Conservation (phyloP, 2,113 vertebrate genomes). For the Acinonyx jubatus region DNA sequence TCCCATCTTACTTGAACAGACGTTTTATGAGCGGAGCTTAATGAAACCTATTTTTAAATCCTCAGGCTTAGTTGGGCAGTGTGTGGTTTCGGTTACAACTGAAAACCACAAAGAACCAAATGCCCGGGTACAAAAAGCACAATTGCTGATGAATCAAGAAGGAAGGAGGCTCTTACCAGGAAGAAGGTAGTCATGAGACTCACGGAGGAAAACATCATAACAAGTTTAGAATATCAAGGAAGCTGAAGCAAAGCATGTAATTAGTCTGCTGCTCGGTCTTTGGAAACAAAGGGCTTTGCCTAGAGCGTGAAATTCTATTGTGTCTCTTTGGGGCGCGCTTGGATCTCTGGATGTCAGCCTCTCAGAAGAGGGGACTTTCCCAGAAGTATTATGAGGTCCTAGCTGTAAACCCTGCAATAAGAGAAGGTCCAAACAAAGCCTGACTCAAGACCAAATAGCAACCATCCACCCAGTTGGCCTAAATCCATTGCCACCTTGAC, state of each 20-base stretch:
- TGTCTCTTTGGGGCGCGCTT: background rate
- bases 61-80: background rate
- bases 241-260: background rate
- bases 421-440: background rate
- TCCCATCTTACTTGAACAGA: background rate
- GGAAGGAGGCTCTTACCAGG: background rate
- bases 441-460: too few relatives aligned
- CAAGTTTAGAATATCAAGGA: constrained; percentile 42
- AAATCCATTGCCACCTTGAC: accelerated
- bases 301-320: background rate
- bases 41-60: background rate
- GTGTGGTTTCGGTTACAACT: background rate
- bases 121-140: background rate
- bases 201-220: background rate
- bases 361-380: constrained; percentile 41
- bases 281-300: constrained; percentile 43
- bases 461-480: accelerated
- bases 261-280: background rate
- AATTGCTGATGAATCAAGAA: background rate
- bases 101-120: constrained; percentile 38
- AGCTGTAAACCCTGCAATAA: background rate
- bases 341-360: background rate
- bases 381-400: constrained; percentile 23
- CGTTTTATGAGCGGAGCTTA: background rate
- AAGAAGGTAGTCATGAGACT: background rate